A percentile compares a stretch with the other conserved stretches of the same genome.
Conservation (phyloP, 2,113 vertebrate genomes). For the Eulacestoma nigropectus region DNA sequence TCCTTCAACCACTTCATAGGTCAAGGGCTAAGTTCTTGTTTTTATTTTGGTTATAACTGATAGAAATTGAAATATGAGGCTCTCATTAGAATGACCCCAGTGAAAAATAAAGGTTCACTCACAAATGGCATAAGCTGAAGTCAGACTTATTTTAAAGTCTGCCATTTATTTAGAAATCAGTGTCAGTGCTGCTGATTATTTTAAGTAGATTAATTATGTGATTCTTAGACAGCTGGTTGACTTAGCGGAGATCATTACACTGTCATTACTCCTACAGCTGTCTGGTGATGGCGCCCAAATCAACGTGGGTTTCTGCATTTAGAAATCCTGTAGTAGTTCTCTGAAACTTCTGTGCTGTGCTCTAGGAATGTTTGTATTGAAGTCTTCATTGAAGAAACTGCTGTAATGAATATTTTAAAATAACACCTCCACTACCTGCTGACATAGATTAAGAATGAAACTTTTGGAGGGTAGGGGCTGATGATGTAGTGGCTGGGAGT, state of each 20-base stretch:
- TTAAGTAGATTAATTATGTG: slow-evolving; percentile 8
- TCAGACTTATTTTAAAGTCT: neutral
- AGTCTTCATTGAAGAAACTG: neutral
- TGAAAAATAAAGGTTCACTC: neutral
- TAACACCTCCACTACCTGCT: neutral
- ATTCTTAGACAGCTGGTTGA: slow-evolving; percentile 3
- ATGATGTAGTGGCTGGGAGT: neutral
- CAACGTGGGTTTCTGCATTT: neutral
- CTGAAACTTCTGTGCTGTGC: neutral
- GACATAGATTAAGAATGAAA: neutral
- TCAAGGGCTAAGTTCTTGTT: neutral
- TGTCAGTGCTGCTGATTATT: slow-evolving; percentile 13
- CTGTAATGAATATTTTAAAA: neutral
- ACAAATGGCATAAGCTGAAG: neutral
- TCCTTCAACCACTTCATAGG: neutral
- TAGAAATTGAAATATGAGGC: neutral
- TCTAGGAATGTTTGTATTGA: neutral
- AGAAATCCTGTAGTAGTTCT: neutral
- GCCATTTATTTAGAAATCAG: neutral
- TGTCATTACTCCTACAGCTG: slow-evolving; percentile 16
- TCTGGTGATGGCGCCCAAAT: neutral
- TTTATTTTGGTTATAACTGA: neutral
- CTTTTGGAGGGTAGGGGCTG: neutral
- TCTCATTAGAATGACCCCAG: neutral
- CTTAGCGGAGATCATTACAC: slow-evolving; percentile 4